phyloP scores from a whole-genome alignment of 1,140 invertebrate species.

The Diploscapter pachys region DNA sequence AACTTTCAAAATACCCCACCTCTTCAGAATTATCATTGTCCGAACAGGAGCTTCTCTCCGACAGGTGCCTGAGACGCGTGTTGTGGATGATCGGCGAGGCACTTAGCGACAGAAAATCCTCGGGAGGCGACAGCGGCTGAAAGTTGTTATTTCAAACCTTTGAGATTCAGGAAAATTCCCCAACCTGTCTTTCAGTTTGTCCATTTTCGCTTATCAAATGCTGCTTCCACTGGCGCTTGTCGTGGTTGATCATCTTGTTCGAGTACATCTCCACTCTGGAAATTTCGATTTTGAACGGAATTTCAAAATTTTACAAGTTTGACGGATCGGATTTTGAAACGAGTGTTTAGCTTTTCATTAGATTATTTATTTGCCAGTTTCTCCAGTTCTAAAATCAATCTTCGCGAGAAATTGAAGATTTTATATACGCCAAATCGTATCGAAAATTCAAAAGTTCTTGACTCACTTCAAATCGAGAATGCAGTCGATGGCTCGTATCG shows the following conservation, averaged over 20 bases:
- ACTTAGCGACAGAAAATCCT: constrained; percentile 40
- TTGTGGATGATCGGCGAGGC: constrained; percentile 23
- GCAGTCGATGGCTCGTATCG: constrained; percentile 44
- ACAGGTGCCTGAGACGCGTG: constrained; percentile 44
- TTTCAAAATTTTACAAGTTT: constrained; percentile 1
- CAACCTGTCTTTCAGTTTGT: constrained; percentile 15
- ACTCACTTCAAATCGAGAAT: constrained; percentile 51
- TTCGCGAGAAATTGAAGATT: not conserved
- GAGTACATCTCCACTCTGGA: constrained; percentile 56
- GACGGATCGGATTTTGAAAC: constrained; percentile 24
- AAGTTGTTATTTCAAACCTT: constrained; percentile 29
- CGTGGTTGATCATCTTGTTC: constrained; percentile 55
- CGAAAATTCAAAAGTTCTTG: not conserved
- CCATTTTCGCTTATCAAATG: constrained; percentile 20
- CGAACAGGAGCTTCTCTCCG: constrained; percentile 45
- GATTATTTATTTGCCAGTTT: constrained; percentile 3
- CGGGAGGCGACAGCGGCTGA: constrained; percentile 52
- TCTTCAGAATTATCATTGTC: constrained; percentile 43
- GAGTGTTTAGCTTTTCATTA: constrained; percentile 10
- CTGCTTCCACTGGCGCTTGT: constrained; percentile 55
- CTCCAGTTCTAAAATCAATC: not conserved
- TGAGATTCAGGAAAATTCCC: not conserved
- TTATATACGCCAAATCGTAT: not conserved
- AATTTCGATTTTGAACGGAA: not conserved
- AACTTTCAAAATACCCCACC: too few species aligned